Conservation (phyloP, 2,797 vertebrate genomes). For the Acanthornis magna region DNA sequence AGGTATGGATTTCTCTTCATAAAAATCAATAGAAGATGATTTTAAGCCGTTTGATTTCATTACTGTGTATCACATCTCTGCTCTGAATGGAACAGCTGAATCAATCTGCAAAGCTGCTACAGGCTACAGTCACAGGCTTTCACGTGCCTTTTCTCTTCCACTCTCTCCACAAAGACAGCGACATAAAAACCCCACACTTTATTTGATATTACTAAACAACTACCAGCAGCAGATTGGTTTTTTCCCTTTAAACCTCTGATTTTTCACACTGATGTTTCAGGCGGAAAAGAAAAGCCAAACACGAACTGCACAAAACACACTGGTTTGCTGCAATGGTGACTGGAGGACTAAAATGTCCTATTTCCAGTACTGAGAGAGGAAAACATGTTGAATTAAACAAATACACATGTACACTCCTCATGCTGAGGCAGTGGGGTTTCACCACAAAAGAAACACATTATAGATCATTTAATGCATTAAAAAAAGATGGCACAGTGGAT, state of each 20-base stretch:
- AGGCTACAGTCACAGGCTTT: neutral
- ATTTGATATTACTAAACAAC: neutral
- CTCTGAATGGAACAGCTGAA: constrained; percentile 32
- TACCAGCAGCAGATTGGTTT: neutral
- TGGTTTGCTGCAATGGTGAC: neutral
- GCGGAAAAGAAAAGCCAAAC: neutral
- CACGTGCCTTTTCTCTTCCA: neutral
- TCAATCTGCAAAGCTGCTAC: constrained; percentile 41
- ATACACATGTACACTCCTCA: neutral
- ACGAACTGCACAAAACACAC: fast-evolving
- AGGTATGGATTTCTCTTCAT: constrained; percentile 6
- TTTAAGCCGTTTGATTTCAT: constrained; percentile 31
- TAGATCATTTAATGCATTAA: neutral
- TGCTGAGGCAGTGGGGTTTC: neutral
- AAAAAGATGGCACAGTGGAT: neutral
- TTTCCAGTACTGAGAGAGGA: neutral
- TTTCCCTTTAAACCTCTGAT: neutral
- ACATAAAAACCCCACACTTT: neutral
- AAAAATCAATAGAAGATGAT: constrained; percentile 37
- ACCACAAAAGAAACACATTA: neutral
- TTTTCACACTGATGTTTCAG: neutral
- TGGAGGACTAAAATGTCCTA: neutral
- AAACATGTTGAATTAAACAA: constrained; percentile 26
- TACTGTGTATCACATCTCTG: constrained; percentile 11
- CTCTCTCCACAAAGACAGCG: neutral